These are phyloP conservation scores for Scaptomyza caliginosa DNA, from an alignment of 2,888 invertebrate species.

Conservation along the genomic window DNA sequence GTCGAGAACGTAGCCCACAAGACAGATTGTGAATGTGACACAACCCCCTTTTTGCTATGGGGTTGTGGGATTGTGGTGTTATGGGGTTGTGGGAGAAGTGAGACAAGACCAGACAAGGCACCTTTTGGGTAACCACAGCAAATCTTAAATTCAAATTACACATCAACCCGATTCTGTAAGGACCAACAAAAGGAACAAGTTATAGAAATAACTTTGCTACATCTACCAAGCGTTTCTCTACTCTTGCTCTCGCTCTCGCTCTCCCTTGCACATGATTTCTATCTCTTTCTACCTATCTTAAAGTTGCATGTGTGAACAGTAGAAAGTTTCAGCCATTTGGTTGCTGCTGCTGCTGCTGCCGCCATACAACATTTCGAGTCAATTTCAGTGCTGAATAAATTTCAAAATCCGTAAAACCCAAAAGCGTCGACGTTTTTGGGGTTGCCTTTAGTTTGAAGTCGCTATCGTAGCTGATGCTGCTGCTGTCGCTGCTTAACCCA, in stretches of 20 bases:
- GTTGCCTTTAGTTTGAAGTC: conserved; percentile 40
- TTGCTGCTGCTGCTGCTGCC: conserved; percentile 25
- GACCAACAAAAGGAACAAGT: conserved; percentile 66
- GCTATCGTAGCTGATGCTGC: conserved; percentile 14
- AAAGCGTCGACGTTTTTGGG: conserved; percentile 62
- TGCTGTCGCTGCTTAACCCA: conserved; percentile 28
- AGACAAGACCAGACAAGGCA: conserved; percentile 42
- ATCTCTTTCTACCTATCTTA: neutral
- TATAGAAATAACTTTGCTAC: conserved; percentile 67
- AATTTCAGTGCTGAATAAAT: conserved; percentile 74
- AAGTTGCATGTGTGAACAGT: conserved; percentile 19
- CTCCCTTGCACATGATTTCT: neutral
- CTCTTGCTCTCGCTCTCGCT: neutral
- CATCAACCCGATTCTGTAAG: conserved; percentile 70
- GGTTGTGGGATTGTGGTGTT: neutral
- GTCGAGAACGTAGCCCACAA: conserved; percentile 26
- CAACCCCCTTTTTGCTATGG: neutral
- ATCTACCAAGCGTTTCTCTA: conserved; percentile 12
- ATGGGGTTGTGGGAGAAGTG: conserved; percentile 1
- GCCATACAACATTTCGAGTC: conserved; percentile 57
- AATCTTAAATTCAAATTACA: conserved; percentile 80
- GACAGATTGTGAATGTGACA: conserved; percentile 42
- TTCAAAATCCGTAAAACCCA: conserved; percentile 74
- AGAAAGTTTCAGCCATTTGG: conserved; percentile 54
- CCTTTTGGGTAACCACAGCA: conserved; percentile 72